Evolutionary conservation across 2,113 vertebrate genomes (phyloP).

Genomic region (Ammodytes dubius): DNA sequence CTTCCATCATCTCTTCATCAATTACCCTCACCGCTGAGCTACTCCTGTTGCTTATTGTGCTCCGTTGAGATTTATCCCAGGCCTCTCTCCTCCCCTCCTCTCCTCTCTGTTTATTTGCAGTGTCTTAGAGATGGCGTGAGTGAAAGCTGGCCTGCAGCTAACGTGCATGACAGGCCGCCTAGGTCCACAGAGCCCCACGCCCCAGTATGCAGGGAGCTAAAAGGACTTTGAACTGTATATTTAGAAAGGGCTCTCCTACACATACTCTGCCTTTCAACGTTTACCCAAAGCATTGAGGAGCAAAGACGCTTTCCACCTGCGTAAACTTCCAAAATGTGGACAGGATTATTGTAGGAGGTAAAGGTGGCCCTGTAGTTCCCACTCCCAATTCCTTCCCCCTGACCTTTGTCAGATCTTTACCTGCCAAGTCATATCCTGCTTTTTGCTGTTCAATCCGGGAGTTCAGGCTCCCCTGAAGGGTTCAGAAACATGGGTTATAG

Average conservation of each 20-base stretch:
- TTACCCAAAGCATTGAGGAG: conserved; percentile 36
- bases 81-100: background rate
- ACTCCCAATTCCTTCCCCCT: conserved; percentile 12
- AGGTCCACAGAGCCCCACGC: conserved; percentile 15
- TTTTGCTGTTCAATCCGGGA: conserved; percentile 23
- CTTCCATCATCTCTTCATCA: conserved; percentile 33
- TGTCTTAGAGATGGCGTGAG: conserved; percentile 51
- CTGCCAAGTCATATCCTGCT: conserved; percentile 46
- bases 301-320: conserved; percentile 50
- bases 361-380: conserved; percentile 27
- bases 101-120: conserved; percentile 56
- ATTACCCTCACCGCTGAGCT: conserved; percentile 3
- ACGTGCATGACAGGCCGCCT: conserved; percentile 1
- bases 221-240: conserved; percentile 50
- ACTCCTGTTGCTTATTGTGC: conserved; percentile 13
- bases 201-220: conserved; percentile 33
- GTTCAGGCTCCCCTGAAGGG: conserved; percentile 10
- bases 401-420: conserved; percentile 30
- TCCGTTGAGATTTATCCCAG: conserved; percentile 36
- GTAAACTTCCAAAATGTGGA: conserved; percentile 60
- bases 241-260: conserved; percentile 57
- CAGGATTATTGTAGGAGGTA: conserved; percentile 45
- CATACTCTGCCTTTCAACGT: conserved; percentile 37
- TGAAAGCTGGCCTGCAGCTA: conserved; percentile 37
- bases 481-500: conserved; percentile 24